Evolutionary conservation across 2,888 invertebrate genomes (phyloP).

Genomic region (Himalopsyche japonica): DNA sequence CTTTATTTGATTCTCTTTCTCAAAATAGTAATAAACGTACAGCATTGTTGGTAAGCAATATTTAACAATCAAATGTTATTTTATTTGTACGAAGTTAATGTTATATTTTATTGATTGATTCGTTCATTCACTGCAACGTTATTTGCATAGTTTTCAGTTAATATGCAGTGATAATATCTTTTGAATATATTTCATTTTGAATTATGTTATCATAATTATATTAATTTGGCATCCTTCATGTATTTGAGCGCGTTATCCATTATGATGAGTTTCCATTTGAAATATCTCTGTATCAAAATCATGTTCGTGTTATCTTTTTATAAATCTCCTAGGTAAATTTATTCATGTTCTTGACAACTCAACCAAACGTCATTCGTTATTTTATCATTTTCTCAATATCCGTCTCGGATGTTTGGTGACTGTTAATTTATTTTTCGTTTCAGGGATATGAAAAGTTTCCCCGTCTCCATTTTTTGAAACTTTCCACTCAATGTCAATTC

Average conservation of each 20-base stretch:
- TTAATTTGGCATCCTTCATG: no score
- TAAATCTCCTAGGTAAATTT: neutral
- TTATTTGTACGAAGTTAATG: no score
- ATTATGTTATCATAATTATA: no score
- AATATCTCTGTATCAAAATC: neutral
- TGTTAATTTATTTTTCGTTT: neutral
- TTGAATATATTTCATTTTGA: no score
- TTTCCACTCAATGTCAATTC: neutral
- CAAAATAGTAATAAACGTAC: no score
- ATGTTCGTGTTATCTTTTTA: neutral
- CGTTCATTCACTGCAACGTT: no score
- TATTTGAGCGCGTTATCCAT: neutral
- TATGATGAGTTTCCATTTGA: neutral
- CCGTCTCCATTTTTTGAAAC: neutral
- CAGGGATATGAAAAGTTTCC: neutral
- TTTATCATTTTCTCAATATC: neutral
- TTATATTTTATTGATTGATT: no score
- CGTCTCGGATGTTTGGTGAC: neutral
- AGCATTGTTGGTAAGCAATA: no score
- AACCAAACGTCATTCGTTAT: neutral
- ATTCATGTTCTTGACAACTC: neutral
- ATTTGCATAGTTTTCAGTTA: no score
- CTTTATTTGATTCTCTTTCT: no score
- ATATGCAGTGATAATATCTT: no score
- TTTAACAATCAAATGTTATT: no score